Base-by-base conservation (phyloP, 2,113 vertebrate genomes). In the Mugil cephalus region DNA sequence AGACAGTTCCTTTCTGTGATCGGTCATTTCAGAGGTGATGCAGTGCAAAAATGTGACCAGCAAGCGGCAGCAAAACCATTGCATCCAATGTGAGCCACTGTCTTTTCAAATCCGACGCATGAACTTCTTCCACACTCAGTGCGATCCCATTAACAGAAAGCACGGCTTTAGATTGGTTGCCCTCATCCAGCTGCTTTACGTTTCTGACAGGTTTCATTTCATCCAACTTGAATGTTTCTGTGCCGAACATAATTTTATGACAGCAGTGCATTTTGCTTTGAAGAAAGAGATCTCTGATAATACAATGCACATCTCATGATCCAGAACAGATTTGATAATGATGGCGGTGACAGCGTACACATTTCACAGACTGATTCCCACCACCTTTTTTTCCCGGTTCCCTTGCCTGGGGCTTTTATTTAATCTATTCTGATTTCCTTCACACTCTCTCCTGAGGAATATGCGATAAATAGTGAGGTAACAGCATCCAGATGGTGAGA, bases 401-500 rank as follows among this genome's bases (percentile, higher is more conserved):
- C 43, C 45, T 48, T 51, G 7, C 17, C 14, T 56, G 1, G 35
- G 62, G 13, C 8, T 69, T 77, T 77, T 17, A 24, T 74, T 61
- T 39, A 48, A 70, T 76, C 24, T 71, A 61, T 75, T 67, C 61
- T 55, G 54, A 64, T 74, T 79, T 51, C 18, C 11, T 69, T 73
- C 47, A 80, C 72, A 72, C 79, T 67, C 24, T 77, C 75, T 54
- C 51, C 46, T 70, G 43, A 68, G 48, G 62, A 74, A 73, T 73
- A 56, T 36, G 62, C 81, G 71, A 89, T 82, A 83, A 87, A 86
- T 69, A 65, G 15, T 46, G 67, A 17, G 18, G 64, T 85, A 87
- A 88, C 68, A 51, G 30, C 71, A 83, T 87, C 67, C 82, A 89
- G 69, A 85, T 89, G 89, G 72, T 50, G 46, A 60, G 13, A 78